These are phyloP conservation scores for Meriones unguiculatus DNA, from an alignment of 2,113 vertebrate genomes.

Conservation along the genomic window DNA sequence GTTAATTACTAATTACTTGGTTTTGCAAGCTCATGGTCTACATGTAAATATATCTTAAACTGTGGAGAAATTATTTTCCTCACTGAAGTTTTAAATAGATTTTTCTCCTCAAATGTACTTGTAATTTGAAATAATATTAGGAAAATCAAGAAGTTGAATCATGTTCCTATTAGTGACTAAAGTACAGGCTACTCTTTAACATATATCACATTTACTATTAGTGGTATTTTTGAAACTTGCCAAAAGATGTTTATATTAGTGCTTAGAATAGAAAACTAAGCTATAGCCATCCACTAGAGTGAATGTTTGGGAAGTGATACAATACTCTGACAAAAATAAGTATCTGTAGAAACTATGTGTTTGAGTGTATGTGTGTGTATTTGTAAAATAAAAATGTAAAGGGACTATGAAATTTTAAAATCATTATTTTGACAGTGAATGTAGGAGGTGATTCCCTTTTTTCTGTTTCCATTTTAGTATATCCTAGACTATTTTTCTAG, in stretches of 20 bases:
- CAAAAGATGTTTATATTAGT: neutral
- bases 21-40: slow-evolving; percentile 28
- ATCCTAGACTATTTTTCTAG: neutral
- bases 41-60: neutral
- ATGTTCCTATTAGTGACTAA: neutral
- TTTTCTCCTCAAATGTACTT: slow-evolving; percentile 27
- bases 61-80: slow-evolving; percentile 21
- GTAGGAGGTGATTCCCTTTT: neutral
- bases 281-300: neutral
- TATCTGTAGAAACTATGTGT: neutral
- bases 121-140: slow-evolving; percentile 47
- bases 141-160: neutral
- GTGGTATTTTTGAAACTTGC: neutral
- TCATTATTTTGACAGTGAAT: neutral
- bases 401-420: neutral
- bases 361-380: neutral
- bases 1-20: slow-evolving; percentile 18
- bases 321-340: slow-evolving; percentile 20
- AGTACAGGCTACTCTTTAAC: slow-evolving; percentile 35
- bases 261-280: neutral
- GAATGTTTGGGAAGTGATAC: neutral
- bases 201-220: neutral
- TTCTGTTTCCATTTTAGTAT: neutral
- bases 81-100: neutral
- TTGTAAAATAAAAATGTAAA: neutral